These are phyloP conservation scores for Brachionus calyciflorus DNA, from an alignment of 1,140 invertebrate genomes.

Conservation along the genomic window DNA sequence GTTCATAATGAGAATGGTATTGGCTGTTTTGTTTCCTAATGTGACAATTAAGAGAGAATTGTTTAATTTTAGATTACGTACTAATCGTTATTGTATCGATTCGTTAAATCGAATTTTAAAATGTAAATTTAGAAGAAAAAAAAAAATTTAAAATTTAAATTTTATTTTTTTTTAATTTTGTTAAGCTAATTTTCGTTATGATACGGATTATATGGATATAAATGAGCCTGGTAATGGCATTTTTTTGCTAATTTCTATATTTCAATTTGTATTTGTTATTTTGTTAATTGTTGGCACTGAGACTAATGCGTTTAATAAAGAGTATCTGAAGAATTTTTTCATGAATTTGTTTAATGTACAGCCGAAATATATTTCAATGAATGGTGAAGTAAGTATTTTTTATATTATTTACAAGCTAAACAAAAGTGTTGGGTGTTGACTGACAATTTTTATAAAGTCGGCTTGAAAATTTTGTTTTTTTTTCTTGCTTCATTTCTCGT, in stretches of 20 bases:
- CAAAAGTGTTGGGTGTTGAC: too few species aligned
- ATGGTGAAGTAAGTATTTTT: not conserved
- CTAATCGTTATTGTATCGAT: constrained; percentile 27
- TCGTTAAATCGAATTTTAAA: constrained; percentile 16
- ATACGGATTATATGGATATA: constrained; percentile 22
- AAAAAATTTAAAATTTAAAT: not conserved
- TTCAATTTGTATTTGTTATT: not conserved
- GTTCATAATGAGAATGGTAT: constrained; percentile 9
- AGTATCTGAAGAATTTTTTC: constrained; percentile 9
- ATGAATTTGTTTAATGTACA: not conserved
- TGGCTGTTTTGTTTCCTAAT: constrained; percentile 38
- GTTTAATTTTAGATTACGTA: constrained; percentile 16
- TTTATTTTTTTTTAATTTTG: not conserved
- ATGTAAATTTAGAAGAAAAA: not conserved
- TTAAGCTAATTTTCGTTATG: constrained; percentile 26
- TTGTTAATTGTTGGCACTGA: constrained; percentile 4
- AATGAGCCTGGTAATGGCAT: constrained; percentile 38
- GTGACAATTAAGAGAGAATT: constrained; percentile 31
- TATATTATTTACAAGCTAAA: too few species aligned
- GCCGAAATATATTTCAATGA: constrained; percentile 34
- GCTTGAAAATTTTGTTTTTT: too few species aligned
- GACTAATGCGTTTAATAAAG: constrained; percentile 26
- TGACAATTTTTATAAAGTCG: too few species aligned
- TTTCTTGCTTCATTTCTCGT: too few species aligned
- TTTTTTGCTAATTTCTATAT: constrained; percentile 33